Evolutionary conservation across 1,140 invertebrate genomes (phyloP).

Genomic region (Heliothis subflexa): DNA sequence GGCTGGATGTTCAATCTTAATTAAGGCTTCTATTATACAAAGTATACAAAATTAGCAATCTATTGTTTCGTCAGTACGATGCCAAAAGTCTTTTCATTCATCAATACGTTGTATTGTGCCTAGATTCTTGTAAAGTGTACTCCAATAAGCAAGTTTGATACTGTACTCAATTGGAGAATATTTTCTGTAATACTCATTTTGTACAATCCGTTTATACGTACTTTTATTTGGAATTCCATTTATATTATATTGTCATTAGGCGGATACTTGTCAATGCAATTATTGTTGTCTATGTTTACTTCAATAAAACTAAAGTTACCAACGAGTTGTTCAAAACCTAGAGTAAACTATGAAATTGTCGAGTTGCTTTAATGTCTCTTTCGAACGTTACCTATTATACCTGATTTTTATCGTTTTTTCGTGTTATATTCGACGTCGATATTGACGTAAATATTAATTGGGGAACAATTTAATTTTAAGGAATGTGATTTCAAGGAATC

Average conservation of each 20-base stretch:
- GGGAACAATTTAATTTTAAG: slow-evolving; percentile 84
- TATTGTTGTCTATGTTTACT: slow-evolving; percentile 59
- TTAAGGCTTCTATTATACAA: slow-evolving; percentile 59
- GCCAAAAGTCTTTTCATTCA: slow-evolving; percentile 48
- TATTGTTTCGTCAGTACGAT: slow-evolving; percentile 58
- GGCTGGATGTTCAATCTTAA: slow-evolving; percentile 66
- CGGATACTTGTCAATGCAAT: slow-evolving; percentile 56
- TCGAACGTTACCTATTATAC: slow-evolving; percentile 83
- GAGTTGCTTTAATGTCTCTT: slow-evolving; percentile 78
- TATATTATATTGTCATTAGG: slow-evolving; percentile 19
- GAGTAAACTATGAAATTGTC: slow-evolving; percentile 72
- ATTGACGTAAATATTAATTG: slow-evolving; percentile 76
- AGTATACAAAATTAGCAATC: slow-evolving; percentile 52
- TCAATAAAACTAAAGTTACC: slow-evolving; percentile 82
- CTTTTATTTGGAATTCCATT: slow-evolving; percentile 39
- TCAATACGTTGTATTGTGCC: slow-evolving; percentile 31
- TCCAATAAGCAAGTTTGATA: slow-evolving; percentile 20
- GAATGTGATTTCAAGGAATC: slow-evolving; percentile 81
- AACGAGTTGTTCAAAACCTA: slow-evolving; percentile 81
- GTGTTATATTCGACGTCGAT: slow-evolving; percentile 72
- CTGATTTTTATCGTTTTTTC: slow-evolving; percentile 77
- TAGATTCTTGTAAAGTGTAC: slow-evolving; percentile 43
- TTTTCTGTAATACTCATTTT: slow-evolving; percentile 75
- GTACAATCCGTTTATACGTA: slow-evolving; percentile 52
- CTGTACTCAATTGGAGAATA: slow-evolving; percentile 43